Evolutionary conservation across 2,888 invertebrate species (phyloP).

Genomic region (Tetragonisca angustula): DNA sequence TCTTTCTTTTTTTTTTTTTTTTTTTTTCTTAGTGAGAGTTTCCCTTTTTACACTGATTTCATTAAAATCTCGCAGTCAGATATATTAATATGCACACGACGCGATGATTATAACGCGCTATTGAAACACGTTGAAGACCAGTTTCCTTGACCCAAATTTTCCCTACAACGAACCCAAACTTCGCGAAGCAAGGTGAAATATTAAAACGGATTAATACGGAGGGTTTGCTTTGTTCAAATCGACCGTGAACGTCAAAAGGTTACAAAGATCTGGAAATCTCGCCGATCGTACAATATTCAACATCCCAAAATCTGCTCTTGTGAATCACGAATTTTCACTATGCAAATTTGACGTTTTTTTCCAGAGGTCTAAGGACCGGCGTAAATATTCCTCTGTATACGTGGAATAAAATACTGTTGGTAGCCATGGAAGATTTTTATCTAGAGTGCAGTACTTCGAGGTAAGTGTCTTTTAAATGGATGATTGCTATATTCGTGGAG

Average conservation of each 20-base stretch:
- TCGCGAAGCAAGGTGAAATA: constrained; percentile 25
- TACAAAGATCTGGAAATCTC: constrained; percentile 12
- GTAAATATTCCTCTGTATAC: neutral
- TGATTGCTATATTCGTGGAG: neutral
- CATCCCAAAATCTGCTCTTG: neutral
- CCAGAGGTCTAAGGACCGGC: neutral
- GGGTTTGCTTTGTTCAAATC: constrained; percentile 23
- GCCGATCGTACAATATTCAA: constrained; percentile 2
- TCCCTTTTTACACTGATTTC: neutral
- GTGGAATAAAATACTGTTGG: neutral
- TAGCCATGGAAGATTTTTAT: neutral
- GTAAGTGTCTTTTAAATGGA: neutral
- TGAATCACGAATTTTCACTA: neutral
- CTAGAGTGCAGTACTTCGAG: neutral
- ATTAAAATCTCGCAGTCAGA: neutral
- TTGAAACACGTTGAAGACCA: constrained; percentile 7
- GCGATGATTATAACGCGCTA: neutral
- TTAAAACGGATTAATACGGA: constrained; percentile 37
- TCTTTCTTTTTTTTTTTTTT: neutral
- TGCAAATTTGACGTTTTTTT: neutral
- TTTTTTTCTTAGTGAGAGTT: neutral
- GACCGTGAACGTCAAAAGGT: constrained; percentile 21
- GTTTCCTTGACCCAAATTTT: constrained; percentile 19
- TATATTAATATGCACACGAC: neutral
- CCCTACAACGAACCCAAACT: neutral